Evolutionary conservation across 2,797 vertebrate genomes (phyloP), one percentile per base, ranked within the genome.

Genomic region (Champsocephalus gunnari): DNA sequence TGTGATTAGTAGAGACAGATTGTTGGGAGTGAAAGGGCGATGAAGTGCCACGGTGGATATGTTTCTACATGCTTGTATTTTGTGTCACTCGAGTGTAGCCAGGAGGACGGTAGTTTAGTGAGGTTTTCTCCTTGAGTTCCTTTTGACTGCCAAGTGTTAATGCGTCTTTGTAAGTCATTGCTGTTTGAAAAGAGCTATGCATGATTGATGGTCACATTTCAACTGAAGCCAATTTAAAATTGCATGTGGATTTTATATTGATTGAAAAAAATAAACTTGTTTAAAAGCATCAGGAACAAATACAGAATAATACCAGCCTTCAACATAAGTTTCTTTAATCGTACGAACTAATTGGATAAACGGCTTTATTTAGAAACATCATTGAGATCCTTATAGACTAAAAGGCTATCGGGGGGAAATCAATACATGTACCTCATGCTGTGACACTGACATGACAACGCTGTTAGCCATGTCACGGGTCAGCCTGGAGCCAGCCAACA

Each of bases 371-470:
- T 45, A 43, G 63, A 38, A 74, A 55, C 51, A 73, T 41, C 19
- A 19, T 24, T 69, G 24, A 21, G 45, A n/a, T 67, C 66, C 56
- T 62, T 59, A 67, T 68, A 59, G 72, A 14, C 63, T 66, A 3
- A 54, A 12, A 57, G 63, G 65, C 65, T 66, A 66, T 47, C 0
- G 1, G 60, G 65, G 28, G 71, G 41, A 69, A 68, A 70, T 79
- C 75, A 45, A 63, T 83, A 76, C 48, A 56, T 66, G 45, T 11
- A 21, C 45, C 56, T 38, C 7, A 58, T 38, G 45, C 63, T 13
- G 34, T 60, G 72, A 70, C 64, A 69, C 50, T n/a, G 74, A 24
- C 66, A 57, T 64, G 79, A 48, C 60, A 61, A 19, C 38, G 50
- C 51, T 12, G 47, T 63, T 38, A 60, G n/a, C 14, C 54, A 6